Percentiles rank a stretch among this genome's conserved stretches.
These are phyloP conservation scores for Agelas oroides DNA, from an alignment of 37 sponge, comb jelly and placozoan genomes.

Conservation along the genomic window DNA sequence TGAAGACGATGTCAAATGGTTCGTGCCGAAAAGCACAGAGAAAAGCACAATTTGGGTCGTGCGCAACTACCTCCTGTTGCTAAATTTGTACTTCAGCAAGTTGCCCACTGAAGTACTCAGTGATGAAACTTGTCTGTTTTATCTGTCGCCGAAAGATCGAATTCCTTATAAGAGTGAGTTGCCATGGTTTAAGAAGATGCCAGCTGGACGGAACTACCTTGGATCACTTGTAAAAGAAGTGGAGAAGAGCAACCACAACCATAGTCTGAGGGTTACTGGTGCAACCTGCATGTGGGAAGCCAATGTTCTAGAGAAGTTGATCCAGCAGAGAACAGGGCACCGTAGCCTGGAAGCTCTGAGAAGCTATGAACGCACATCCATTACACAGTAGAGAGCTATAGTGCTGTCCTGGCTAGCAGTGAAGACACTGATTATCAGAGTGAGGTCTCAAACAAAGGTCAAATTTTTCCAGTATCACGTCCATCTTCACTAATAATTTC, in stretches of 20 bases:
- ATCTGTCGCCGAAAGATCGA: constrained; percentile 9
- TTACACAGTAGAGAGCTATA: too few relatives aligned
- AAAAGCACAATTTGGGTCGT: too few relatives aligned
- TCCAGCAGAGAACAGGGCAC: constrained; percentile 42
- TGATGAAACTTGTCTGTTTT: constrained; percentile 40
- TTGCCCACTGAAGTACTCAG: constrained; percentile 29
- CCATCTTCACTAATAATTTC: too few relatives aligned
- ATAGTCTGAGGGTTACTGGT: constrained; percentile 24
- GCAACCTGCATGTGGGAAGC: background rate
- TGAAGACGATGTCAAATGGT: too few relatives aligned
- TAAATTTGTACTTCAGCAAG: constrained; percentile 19
- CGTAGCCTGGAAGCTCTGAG: constrained; percentile 15
- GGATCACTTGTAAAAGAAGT: too few relatives aligned
- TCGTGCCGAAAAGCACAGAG: too few relatives aligned
- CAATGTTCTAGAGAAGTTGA: constrained; percentile 24
- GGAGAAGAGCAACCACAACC: constrained; percentile 19
- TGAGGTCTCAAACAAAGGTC: too few relatives aligned
- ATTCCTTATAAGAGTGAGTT: background rate
- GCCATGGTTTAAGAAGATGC: constrained; percentile 54
- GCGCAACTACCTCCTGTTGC: too few relatives aligned
- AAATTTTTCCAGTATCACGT: too few relatives aligned
- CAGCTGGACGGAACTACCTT: too few relatives aligned
- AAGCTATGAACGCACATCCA: constrained; percentile 22
- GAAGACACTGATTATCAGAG: too few relatives aligned
- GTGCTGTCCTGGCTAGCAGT: too few relatives aligned